phyloP scores from a whole-genome alignment of 2,888 invertebrate species.

The Vanessa cardui region DNA sequence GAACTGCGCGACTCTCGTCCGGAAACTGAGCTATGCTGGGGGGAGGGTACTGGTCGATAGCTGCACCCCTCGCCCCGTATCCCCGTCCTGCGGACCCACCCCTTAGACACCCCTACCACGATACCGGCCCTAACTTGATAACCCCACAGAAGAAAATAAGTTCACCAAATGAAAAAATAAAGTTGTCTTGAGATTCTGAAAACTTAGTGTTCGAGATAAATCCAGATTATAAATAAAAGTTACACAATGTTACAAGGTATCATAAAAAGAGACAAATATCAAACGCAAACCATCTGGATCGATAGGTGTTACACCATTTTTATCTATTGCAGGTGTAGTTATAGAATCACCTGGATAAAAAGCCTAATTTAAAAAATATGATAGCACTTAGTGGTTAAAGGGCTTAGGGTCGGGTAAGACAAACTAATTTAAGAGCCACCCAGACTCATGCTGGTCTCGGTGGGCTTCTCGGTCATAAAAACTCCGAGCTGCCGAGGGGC shows the following conservation, averaged over 20 bases:
- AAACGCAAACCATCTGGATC: neutral
- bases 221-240: too few relatives aligned
- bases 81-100: conserved; percentile 76
- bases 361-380: neutral
- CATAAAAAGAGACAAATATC: neutral
- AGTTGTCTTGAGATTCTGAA: conserved; percentile 53
- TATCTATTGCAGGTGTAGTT: neutral
- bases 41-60: conserved; percentile 84
- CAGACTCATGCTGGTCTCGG: conserved; percentile 70
- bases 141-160: conserved; percentile 80
- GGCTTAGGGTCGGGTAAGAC: conserved; percentile 57
- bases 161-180: conserved; percentile 80
- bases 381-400: conserved; percentile 56
- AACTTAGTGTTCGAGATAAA: neutral
- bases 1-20: conserved; percentile 85
- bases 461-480: conserved; percentile 77
- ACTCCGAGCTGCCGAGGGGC: conserved; percentile 66
- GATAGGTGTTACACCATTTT: neutral
- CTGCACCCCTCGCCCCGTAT: conserved; percentile 69
- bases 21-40: conserved; percentile 80
- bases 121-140: conserved; percentile 79
- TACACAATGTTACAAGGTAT: neutral
- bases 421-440: conserved; percentile 73
- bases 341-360: neutral
- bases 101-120: conserved; percentile 65